Percentiles rank a stretch among this genome's conserved stretches.
These are phyloP conservation scores for Mionectes olivaceus DNA, from an alignment of 2,797 vertebrate genomes.

Conservation along the genomic window DNA sequence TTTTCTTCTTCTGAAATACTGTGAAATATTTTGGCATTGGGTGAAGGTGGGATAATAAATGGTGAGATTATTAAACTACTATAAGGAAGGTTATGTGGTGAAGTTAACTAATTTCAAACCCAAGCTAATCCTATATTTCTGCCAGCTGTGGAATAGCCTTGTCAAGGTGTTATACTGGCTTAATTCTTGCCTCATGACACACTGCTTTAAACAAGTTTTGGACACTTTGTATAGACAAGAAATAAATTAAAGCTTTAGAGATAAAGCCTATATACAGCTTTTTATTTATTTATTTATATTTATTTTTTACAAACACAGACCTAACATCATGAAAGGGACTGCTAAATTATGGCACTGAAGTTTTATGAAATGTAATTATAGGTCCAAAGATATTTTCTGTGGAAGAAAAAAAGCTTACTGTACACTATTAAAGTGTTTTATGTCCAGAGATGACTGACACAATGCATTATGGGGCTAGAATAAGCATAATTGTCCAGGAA, in stretches of 20 bases:
- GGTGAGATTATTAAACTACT: background rate
- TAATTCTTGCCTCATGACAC: background rate
- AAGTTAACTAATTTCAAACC: slow-evolving; percentile 1
- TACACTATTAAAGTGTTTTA: slow-evolving; percentile 76
- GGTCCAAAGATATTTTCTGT: slow-evolving; percentile 67
- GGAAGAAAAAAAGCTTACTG: slow-evolving; percentile 67
- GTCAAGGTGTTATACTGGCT: slow-evolving; percentile 5
- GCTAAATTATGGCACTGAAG: slow-evolving; percentile 64
- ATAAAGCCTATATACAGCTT: background rate
- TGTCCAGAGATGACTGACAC: slow-evolving; percentile 73
- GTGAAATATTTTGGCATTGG: background rate
- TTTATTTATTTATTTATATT: slow-evolving; percentile 1
- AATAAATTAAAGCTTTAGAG: slow-evolving; percentile 58
- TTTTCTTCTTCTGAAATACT: background rate
- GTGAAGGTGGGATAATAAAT: background rate
- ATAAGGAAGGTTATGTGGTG: background rate
- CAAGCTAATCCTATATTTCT: background rate
- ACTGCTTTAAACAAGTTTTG: slow-evolving; percentile 22
- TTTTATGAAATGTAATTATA: slow-evolving; percentile 80
- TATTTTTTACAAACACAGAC: slow-evolving; percentile 51
- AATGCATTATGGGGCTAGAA: slow-evolving; percentile 75
- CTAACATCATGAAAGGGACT: slow-evolving; percentile 69
- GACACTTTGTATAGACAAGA: slow-evolving; percentile 22
- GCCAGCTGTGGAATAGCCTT: background rate
- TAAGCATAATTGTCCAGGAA: slow-evolving; percentile 77